These are phyloP conservation scores for Xiphophorus maculatus DNA, from an alignment of 2,113 vertebrate species.

Conservation along the genomic window DNA sequence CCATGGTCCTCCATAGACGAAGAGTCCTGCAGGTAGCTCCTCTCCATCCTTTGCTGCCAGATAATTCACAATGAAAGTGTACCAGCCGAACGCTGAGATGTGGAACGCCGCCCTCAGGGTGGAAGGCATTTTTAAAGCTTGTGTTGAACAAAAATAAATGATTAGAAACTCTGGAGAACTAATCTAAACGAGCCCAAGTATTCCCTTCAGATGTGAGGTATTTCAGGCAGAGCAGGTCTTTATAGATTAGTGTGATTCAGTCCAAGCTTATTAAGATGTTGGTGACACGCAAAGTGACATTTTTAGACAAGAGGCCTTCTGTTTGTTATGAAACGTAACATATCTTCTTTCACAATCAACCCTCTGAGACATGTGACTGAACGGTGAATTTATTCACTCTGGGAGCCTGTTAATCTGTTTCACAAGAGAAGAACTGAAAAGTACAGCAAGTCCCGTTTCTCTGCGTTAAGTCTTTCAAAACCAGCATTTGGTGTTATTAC, in stretches of 20 bases:
- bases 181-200: background rate
- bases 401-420: constrained; percentile 20
- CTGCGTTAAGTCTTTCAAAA: background rate
- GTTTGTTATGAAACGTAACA: constrained; percentile 45
- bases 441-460: background rate
- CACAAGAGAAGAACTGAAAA: background rate
- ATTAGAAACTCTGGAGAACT: background rate
- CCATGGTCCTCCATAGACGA: constrained; percentile 80
- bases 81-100: constrained; percentile 74
- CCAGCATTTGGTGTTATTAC: background rate
- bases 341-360: constrained; percentile 51
- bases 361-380: constrained; percentile 52
- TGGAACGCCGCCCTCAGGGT: constrained; percentile 59
- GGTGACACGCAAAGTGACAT: constrained; percentile 12
- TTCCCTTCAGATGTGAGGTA: constrained; percentile 17
- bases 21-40: constrained; percentile 74
- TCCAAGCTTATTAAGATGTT: constrained; percentile 43
- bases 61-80: constrained; percentile 66
- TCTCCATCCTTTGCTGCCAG: constrained; percentile 68
- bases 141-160: constrained; percentile 8
- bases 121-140: constrained; percentile 48
- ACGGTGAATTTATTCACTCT: constrained; percentile 18
- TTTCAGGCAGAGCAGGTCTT: constrained; percentile 29
- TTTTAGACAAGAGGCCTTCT: constrained; percentile 68
- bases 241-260: constrained; percentile 60